Conservation (phyloP, 2,888 invertebrate species). For the Julus scanicus region DNA sequence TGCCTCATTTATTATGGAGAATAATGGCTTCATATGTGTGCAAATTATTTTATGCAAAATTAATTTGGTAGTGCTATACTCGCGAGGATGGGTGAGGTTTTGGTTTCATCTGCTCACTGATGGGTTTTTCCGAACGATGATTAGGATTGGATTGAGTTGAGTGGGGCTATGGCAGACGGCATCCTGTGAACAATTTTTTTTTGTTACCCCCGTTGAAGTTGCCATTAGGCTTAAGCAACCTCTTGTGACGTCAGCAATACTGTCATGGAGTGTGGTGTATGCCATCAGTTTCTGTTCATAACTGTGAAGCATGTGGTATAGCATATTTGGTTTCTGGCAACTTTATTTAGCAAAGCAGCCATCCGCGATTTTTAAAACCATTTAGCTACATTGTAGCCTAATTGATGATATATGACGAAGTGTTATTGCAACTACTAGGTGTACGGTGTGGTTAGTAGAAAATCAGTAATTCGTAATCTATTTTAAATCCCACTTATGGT, state of each 20-base stretch:
- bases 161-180: neutral
- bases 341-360: neutral
- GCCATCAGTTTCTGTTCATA: neutral
- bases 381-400: too few species aligned
- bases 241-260: neutral
- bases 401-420: too few species aligned
- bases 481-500: too few species aligned
- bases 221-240: neutral
- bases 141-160: constrained; percentile 43
- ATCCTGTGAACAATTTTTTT: neutral
- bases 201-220: neutral
- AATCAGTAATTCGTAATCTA: too few species aligned
- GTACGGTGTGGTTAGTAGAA: too few species aligned
- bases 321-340: neutral
- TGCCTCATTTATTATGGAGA: constrained; percentile 45
- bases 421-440: too few species aligned
- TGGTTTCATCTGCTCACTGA: constrained; percentile 36
- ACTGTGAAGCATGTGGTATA: neutral
- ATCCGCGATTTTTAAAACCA: neutral
- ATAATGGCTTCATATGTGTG: constrained; percentile 47
- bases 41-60: constrained; percentile 47
- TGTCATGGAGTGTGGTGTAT: neutral
- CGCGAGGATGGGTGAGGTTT: constrained; percentile 47
- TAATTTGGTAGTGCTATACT: constrained; percentile 35
- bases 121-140: constrained; percentile 19